phyloP scores from a whole-genome alignment of 2,888 invertebrate species.

The Ichneumoninae sp. region DNA sequence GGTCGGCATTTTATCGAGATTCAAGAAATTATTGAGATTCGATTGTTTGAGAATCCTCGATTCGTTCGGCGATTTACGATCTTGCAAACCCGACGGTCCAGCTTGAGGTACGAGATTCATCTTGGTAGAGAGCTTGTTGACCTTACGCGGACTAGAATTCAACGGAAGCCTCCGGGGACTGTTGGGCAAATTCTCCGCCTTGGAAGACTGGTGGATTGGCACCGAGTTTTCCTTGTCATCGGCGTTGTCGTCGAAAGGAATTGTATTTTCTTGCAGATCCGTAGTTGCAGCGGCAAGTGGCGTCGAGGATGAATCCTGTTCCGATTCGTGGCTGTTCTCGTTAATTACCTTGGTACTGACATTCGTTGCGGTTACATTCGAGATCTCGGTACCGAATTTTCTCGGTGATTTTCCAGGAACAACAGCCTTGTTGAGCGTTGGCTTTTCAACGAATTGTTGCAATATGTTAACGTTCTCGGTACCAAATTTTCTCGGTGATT shows the following conservation, averaged over 20 bases:
- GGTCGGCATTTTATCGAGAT: slow-evolving; percentile 75
- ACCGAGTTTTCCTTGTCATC: slow-evolving; percentile 69
- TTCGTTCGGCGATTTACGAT: slow-evolving; percentile 26
- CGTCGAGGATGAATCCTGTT: background rate
- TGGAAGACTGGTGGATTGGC: slow-evolving; percentile 59
- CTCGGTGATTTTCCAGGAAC: slow-evolving; percentile 60
- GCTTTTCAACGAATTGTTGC: background rate
- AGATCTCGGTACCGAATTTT: slow-evolving; percentile 76
- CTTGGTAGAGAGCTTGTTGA: background rate
- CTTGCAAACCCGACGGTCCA: slow-evolving; percentile 72
- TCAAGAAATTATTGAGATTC: slow-evolving; percentile 78
- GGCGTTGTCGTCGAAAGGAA: slow-evolving; percentile 13
- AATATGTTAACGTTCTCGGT: background rate
- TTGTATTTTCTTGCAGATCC: background rate
- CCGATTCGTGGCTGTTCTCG: slow-evolving; percentile 8
- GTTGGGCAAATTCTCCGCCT: slow-evolving; percentile 32
- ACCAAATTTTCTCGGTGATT: slow-evolving; percentile 74
- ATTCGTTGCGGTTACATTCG: slow-evolving; percentile 68
- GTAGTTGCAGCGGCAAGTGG: background rate
- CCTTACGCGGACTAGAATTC: background rate
- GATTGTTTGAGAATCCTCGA: slow-evolving; percentile 73
- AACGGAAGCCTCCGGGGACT: slow-evolving; percentile 5
- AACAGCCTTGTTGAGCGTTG: background rate
- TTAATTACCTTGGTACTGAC: background rate
- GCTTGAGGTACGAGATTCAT: slow-evolving; percentile 63